Base-by-base conservation (phyloP, 2,888 invertebrate species). In the Nomada ruficornis region DNA sequence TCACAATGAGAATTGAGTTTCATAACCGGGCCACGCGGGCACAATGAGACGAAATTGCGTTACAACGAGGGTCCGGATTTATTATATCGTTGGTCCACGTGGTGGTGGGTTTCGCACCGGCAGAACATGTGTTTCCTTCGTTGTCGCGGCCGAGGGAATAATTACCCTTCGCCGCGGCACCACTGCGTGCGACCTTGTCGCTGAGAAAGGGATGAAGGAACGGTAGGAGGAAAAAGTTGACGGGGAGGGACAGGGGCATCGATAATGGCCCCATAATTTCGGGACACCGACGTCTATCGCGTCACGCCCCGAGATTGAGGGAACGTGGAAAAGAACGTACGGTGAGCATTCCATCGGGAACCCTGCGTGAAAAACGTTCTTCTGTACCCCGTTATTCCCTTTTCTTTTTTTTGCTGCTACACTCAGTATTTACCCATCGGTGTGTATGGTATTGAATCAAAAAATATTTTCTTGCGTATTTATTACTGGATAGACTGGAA, bases 291-390 rank as follows among this genome's bases (percentile, higher is more conserved):
- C 82, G 84, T 86, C 72, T 77, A 78, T 77, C 78, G 75, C 47
- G 84, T 84, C 84, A 83, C 84, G 80, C 83, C 84, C 72, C 26
- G 60, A 47, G 64, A 26, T 26, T 29, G 9, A 18, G 47, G 63
- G 47, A 47, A 1, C 59, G 50, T 65, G 36, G 63, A 57, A 42
- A 44, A 29, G 74, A 77, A 67, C 69, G 63, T 15, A 15, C 60
- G 77, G 57, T 42, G 59, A 69, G 69, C 52, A 95, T 95, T 95
- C 94, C 95, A 92, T 93, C 94, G 94, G 94, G 93, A 94, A 94
- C 94, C 93, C 94, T 94, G 94, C 94, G 94, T 93, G 94, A 50
- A 69, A 77, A 36, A 36, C 36, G 36, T 36, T 36, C 36, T 36
- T 9, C 36, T 0, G 36, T 36, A 36, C 36, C 36, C 36, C 47